These are phyloP conservation scores for Leucoraja ocellata DNA, from an alignment of 2,797 vertebrate genomes.

Conservation along the genomic window DNA sequence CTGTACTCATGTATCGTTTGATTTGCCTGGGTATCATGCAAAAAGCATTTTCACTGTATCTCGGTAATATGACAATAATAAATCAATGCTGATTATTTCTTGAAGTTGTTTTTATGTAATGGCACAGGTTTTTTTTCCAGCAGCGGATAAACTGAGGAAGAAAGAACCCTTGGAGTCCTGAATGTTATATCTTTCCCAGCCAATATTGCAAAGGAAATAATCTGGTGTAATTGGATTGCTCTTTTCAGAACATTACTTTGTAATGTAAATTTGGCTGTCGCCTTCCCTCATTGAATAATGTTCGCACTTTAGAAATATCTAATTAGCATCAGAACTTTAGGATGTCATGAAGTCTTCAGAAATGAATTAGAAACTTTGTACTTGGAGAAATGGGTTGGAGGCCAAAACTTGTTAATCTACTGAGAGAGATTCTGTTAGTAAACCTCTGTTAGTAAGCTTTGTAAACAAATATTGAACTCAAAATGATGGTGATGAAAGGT, in stretches of 20 bases:
- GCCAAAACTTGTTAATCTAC: neutral
- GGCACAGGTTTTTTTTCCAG: too few relatives aligned
- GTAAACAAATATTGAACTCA: neutral
- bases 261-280: neutral
- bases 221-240: neutral
- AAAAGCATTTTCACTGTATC: too few relatives aligned
- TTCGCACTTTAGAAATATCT: neutral
- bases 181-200: neutral
- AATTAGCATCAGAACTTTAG: neutral
- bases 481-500: too few relatives aligned
- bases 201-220: neutral
- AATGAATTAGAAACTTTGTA: neutral
- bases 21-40: too few relatives aligned
- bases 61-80: too few relatives aligned
- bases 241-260: neutral
- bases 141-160: neutral
- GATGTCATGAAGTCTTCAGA: neutral
- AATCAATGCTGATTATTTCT: too few relatives aligned
- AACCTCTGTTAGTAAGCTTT: neutral
- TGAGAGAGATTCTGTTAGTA: neutral
- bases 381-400: neutral
- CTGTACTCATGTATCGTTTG: too few relatives aligned
- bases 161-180: neutral
- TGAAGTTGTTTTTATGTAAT: too few relatives aligned
- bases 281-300: neutral